Conservation (phyloP, 2,888 invertebrate genomes). For the Meghimatium bilineatum region DNA sequence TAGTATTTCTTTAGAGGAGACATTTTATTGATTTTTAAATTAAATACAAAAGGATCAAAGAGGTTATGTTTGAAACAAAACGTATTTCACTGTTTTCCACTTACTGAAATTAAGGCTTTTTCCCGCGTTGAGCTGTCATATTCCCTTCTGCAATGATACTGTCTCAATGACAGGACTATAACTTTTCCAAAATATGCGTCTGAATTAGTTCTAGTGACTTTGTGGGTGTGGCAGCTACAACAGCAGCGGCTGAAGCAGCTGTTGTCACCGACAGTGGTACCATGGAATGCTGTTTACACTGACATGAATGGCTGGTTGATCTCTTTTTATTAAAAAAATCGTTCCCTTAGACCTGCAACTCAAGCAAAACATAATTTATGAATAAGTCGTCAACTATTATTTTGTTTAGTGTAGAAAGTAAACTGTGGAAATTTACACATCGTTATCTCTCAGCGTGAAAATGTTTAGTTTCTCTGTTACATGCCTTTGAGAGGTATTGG, state of each 20-base stretch:
- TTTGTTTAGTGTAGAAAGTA: too few species aligned
- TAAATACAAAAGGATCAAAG: too few species aligned
- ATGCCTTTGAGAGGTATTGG: too few species aligned
- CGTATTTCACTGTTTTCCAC: too few species aligned
- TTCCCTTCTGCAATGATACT: not conserved
- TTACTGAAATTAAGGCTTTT: not conserved
- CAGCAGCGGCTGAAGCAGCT: conserved; percentile 23
- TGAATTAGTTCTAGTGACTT: not conserved
- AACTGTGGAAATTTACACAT: too few species aligned
- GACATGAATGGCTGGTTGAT: not conserved
- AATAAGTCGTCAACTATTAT: too few species aligned
- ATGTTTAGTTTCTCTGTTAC: too few species aligned
- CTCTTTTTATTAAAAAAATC: not conserved
- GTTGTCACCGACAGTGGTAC: conserved; percentile 9
- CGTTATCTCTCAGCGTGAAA: too few species aligned
- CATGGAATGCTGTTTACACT: conserved; percentile 15
- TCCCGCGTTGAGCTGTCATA: conserved; percentile 7
- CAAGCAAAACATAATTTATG: not conserved
- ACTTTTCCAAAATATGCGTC: not conserved
- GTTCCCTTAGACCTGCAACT: not conserved
- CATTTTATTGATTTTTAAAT: too few species aligned
- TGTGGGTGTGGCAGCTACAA: not conserved
- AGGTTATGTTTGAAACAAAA: too few species aligned
- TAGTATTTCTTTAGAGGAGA: too few species aligned
- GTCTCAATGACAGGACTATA: not conserved